Evolutionary conservation across 2,113 vertebrate species (phyloP), one percentile per base, ranked within the genome.

Genomic region (Sebastes fasciatus): DNA sequence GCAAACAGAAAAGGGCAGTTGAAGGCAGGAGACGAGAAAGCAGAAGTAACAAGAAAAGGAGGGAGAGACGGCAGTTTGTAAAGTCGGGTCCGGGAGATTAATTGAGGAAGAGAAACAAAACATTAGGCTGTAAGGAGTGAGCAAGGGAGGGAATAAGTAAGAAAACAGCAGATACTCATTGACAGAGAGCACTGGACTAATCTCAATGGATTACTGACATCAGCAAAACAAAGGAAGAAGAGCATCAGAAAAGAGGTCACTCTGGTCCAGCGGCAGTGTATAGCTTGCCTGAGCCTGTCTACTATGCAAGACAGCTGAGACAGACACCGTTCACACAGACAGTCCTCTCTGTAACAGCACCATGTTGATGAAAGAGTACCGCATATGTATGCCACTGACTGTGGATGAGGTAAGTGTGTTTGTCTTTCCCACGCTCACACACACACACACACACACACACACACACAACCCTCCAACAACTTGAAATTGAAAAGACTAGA

Each of bases 331-430:
- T 82, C 71, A 55, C 10, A 70, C 43, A 82, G 54, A 74, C 74
- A 80, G n/a, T 64, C 69, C 70, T 62, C 62, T 42, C 62, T 42
- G 52, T 62, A 40, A 55, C 75, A 34, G 76, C 93, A 94, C 72
- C 91, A 98, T 98, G 97, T 94, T 98, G 93, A 81, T 96, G 93
- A 98, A 98, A 93, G 97, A 98, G 91, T 98, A 98, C 91, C 95
- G 97, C 86, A 96, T 98, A 90, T 98, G 97, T 75, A 98, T 98
- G 97, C 97, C 97, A 1, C 96, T 98, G 83, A 97, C 97, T 72
- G 96, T 97, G 9, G 97, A 97, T 17, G 97, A 98, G 97, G 97
- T 98, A 94, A 96, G 96, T 91, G 69, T 82, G 77, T 82, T 88
- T 93, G 77, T 79, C 63, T 92, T 85, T 89, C 88, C 61, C 90